phyloP scores from a whole-genome alignment of 2,113 vertebrate species.

The Gambusia holbrooki region DNA sequence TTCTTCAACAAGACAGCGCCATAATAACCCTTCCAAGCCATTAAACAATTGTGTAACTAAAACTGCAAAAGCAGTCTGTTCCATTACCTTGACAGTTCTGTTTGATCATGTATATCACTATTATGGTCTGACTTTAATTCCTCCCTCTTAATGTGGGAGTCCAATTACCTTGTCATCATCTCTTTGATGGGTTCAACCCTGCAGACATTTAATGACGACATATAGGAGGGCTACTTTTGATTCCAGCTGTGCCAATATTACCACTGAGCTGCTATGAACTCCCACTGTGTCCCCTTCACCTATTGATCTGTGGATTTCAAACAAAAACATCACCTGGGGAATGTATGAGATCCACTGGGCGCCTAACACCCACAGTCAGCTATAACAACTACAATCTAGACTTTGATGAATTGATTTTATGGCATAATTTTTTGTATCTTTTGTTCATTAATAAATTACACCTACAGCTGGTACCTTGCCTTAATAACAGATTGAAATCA shows the following conservation, averaged over 20 bases:
- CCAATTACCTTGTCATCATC: slow-evolving; percentile 35
- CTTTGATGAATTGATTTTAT: slow-evolving; percentile 51
- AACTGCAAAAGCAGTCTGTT: slow-evolving; percentile 33
- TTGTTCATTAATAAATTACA: slow-evolving; percentile 36
- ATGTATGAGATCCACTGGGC: slow-evolving; percentile 20
- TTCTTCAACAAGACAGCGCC: slow-evolving; percentile 9
- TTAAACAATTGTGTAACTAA: slow-evolving; percentile 40
- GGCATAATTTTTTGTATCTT: slow-evolving; percentile 23
- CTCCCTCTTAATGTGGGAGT: slow-evolving; percentile 21
- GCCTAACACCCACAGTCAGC: slow-evolving; percentile 27
- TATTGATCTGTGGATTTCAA: slow-evolving; percentile 5
- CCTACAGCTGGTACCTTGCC: slow-evolving; percentile 37
- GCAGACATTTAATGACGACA: slow-evolving; percentile 12
- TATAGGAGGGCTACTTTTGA: slow-evolving; percentile 13
- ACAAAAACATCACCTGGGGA: slow-evolving; percentile 7
- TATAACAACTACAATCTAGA: slow-evolving; percentile 46
- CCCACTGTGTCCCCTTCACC: not conserved
- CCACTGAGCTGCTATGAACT: not conserved
- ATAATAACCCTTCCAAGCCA: slow-evolving; percentile 35
- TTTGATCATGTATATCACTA: slow-evolving; percentile 23
- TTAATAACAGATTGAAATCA: slow-evolving; percentile 52
- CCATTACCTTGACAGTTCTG: slow-evolving; percentile 46
- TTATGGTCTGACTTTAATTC: slow-evolving; percentile 29
- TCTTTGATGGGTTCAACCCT: slow-evolving; percentile 18
- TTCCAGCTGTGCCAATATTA: slow-evolving; percentile 18